Percentiles rank a stretch among this genome's conserved stretches.
Conservation (phyloP, 2,113 vertebrate species). For the Ptyas mucosa region DNA sequence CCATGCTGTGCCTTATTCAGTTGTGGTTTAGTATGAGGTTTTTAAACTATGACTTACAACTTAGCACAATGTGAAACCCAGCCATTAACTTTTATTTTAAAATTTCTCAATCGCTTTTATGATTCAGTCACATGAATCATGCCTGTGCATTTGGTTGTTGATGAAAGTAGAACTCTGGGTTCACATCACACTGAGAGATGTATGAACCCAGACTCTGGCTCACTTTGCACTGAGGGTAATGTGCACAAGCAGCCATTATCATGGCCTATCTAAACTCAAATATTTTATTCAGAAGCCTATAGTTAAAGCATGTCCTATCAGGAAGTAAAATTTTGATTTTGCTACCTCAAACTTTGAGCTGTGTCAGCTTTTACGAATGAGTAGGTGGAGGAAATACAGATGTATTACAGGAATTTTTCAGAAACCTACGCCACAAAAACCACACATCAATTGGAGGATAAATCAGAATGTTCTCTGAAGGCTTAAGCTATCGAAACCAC, state of each 20-base stretch:
- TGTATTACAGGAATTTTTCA: neutral
- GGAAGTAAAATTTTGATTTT: neutral
- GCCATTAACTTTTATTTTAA: neutral
- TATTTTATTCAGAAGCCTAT: neutral
- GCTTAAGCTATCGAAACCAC: neutral
- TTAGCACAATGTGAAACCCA: neutral
- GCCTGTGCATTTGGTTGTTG: neutral
- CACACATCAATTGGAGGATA: accelerated
- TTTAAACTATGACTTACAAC: neutral
- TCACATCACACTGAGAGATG: neutral
- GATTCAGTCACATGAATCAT: neutral
- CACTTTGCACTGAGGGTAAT: neutral
- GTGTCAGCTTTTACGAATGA: neutral
- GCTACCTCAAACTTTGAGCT: neutral
- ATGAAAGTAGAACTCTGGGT: neutral
- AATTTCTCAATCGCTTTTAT: neutral
- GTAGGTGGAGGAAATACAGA: neutral
- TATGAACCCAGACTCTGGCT: neutral
- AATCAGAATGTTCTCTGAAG: neutral
- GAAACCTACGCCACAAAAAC: neutral
- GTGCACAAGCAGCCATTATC: neutral
- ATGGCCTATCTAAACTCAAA: neutral
- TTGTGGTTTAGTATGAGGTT: neutral
- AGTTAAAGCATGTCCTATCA: neutral
- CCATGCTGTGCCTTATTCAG: neutral